Base-by-base conservation (phyloP, 2,888 invertebrate species). In the Laspeyria flexula region DNA sequence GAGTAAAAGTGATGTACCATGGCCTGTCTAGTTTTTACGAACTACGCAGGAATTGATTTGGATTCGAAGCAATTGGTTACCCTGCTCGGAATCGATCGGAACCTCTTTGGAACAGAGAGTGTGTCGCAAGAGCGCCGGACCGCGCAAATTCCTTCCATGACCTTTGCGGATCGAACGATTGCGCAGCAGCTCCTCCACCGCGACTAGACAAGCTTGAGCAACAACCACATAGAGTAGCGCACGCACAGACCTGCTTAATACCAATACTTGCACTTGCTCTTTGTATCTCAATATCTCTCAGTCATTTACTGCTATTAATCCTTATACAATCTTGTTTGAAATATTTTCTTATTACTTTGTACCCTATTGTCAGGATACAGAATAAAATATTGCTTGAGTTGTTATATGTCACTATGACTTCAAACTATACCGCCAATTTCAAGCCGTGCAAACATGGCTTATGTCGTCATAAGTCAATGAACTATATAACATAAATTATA, bases 131-230 rank as follows among this genome's bases (percentile, higher is more conserved):
- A 69, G 60, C 70, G 80, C 88, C 81, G 90, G 90, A 90, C 90
- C 79, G 90, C 89, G 90, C 90, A 79, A 90, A 91, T 91, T 90
- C 91, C 90, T 90, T 85, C 88, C 86, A 79, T 90, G 90, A 91
- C 91, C 91, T 91, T 90, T 91, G 90, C 84, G 86, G 88, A 90
- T 88, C 84, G 90, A 88, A 84, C 83, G 88, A 89, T 90, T 90
- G 90, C 90, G 85, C 86, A 88, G 81, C 75, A 78, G 79, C 85
- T 88, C 85, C 86, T 89, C 87, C 75, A 82, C 75, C 75, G 75
- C 77, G 85, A 78, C 88, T 87, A 87, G 87, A 88, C 90, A 75
- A 77, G 85, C 90, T 90, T 90, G 75, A 81, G 90, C 90, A 90
- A 90, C 83, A 73, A 74, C 75, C 71, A 71, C 88, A 86, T 75